These are phyloP conservation scores for Tachycineta bicolor DNA, from an alignment of 2,113 vertebrate species.

Conservation along the genomic window DNA sequence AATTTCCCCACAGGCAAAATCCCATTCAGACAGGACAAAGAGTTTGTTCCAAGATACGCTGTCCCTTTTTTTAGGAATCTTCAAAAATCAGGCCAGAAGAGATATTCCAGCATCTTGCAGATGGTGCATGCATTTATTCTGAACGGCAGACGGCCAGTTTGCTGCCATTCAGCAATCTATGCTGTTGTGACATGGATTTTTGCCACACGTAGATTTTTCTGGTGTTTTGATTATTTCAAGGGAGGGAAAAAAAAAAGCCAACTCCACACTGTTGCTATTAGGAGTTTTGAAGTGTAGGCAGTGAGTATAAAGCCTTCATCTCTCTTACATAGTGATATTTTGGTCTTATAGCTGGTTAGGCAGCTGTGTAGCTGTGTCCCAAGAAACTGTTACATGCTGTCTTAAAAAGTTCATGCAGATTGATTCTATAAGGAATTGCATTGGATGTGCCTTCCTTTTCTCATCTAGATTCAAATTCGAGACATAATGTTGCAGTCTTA, in stretches of 20 bases:
- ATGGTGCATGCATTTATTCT: neutral
- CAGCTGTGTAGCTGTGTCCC: neutral
- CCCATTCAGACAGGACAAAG: neutral
- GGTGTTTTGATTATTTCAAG: neutral
- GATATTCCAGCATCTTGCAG: neutral
- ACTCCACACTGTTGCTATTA: neutral
- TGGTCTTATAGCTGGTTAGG: neutral
- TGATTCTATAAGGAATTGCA: neutral
- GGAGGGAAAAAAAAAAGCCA: neutral
- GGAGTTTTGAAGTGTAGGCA: neutral
- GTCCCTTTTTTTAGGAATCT: neutral
- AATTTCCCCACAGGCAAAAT: constrained; percentile 6
- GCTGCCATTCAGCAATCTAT: neutral
- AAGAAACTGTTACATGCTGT: neutral
- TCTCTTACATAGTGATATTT: neutral
- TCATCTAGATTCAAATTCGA: neutral
- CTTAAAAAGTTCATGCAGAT: neutral
- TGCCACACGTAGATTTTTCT: neutral
- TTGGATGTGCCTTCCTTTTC: neutral
- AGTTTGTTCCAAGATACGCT: neutral
- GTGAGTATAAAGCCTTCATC: neutral
- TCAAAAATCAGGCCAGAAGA: constrained; percentile 7
- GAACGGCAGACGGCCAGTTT: neutral
- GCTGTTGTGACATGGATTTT: neutral
- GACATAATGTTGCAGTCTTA: neutral